Base-by-base conservation (phyloP, 2,888 invertebrate genomes). In the Caenorhabditis sinica region DNA sequence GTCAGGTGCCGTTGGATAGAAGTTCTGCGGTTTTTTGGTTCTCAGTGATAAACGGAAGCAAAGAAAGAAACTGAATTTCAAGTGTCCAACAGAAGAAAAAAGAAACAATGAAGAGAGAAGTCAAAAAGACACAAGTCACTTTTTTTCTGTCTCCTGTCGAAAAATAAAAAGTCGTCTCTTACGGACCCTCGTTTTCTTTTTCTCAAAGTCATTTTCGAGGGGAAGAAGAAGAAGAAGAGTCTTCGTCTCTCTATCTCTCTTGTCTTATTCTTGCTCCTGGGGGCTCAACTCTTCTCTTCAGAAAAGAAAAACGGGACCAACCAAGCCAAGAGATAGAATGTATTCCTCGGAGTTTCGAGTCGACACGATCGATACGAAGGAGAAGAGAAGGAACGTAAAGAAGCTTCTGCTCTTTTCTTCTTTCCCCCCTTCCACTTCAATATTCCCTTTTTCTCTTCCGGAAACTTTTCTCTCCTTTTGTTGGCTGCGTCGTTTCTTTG, bases 201-300 rank as follows among this genome's bases (percentile, higher is more conserved):
- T 66, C 53, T 73, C 80, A 81, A 74, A 74, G 73, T 73, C 71
- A 75, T 66, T 69, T 74, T 74, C 40, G 51, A 81, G 81, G 43
- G 61, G 30, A 43, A 71, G 60, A 40, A 63, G 51, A 45, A 40
- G 61, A 60, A 45, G 51, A 51, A 51, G 40, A 15, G n/a, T 51
- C 33, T 11, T 72, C 36, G 5, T 73, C 53, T 53, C 51, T 36
- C 56, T 40, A 9, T 58, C 17, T 58, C 40, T 30, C 45, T 23
- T 63, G 58, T 68, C 51, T 40, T 40, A 40, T 40, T 66, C 69
- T 30, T 43, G 5, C 43, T 20, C 56, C 36, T 40, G 15, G 51
- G 56, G 80, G 80, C 80, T 80, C 80, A 72, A 80, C 80, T 79
- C 49, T 60, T 68, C 60, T 17, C 45, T 17, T 17, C 45, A 60